Evolutionary conservation across 2,888 invertebrate species (phyloP).

Genomic region (Heliconius cydno): DNA sequence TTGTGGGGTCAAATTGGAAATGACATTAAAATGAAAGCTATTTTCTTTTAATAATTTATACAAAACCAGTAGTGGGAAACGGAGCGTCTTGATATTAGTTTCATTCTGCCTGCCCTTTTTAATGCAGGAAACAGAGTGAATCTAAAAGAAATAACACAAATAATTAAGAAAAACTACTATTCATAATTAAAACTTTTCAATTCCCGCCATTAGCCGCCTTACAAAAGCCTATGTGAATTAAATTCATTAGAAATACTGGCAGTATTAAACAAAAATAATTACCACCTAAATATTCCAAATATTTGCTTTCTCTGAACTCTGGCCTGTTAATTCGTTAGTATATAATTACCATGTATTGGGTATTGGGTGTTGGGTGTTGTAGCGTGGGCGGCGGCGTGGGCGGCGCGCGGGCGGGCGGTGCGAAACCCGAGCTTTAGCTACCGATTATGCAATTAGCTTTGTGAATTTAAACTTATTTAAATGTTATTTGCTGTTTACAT

Average conservation of each 20-base stretch:
- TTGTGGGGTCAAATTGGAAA: too few relatives aligned
- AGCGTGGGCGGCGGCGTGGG: slow-evolving; percentile 50
- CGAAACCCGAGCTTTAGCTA: slow-evolving; percentile 39
- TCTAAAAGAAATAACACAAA: too few relatives aligned
- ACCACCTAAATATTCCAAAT: background rate
- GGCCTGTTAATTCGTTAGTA: slow-evolving; percentile 42
- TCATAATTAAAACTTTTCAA: background rate
- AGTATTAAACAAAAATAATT: background rate
- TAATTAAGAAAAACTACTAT: background rate
- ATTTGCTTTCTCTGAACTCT: slow-evolving; percentile 23
- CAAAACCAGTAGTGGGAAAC: too few relatives aligned
- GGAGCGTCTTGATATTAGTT: too few relatives aligned
- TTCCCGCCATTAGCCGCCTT: background rate
- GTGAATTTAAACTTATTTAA: slow-evolving; percentile 21
- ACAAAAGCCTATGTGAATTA: background rate
- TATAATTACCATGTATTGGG: slow-evolving; percentile 48
- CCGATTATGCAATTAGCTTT: slow-evolving; percentile 42
- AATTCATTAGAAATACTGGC: background rate
- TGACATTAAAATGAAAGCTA: too few relatives aligned
- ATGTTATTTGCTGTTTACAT: background rate
- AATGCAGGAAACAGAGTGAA: too few relatives aligned
- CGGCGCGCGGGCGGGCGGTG: slow-evolving; percentile 47
- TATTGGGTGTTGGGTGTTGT: slow-evolving; percentile 40
- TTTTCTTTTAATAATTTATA: too few relatives aligned
- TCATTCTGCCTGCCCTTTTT: too few relatives aligned